These are phyloP conservation scores for Prenolepis imparis DNA, from an alignment of 2,888 invertebrate genomes.

Conservation along the genomic window DNA sequence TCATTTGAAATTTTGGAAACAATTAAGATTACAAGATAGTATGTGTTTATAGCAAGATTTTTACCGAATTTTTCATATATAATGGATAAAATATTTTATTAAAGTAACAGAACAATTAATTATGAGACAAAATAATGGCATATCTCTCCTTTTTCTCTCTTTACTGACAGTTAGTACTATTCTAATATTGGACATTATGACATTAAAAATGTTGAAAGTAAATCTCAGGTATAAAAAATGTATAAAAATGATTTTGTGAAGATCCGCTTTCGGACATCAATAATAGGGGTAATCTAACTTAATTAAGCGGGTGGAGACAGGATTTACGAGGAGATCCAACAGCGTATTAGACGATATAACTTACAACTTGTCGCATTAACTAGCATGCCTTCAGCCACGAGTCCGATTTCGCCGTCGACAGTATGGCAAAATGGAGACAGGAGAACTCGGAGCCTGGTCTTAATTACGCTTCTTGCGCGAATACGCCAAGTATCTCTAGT, in stretches of 20 bases:
- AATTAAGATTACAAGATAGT: neutral
- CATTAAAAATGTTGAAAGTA: neutral
- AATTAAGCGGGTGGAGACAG: constrained; percentile 30
- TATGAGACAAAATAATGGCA: neutral
- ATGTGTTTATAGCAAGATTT: neutral
- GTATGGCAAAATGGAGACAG: constrained; percentile 63
- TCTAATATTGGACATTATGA: neutral
- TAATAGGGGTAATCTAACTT: constrained; percentile 29
- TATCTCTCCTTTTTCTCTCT: neutral
- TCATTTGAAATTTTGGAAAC: neutral
- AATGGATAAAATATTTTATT: neutral
- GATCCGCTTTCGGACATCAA: neutral
- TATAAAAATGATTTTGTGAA: neutral
- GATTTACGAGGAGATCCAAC: constrained; percentile 43
- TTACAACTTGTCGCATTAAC: constrained; percentile 56
- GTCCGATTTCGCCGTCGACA: constrained; percentile 62
- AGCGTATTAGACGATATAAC: constrained; percentile 46
- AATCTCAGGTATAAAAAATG: neutral
- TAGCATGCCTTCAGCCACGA: constrained; percentile 46
- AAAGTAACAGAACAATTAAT: neutral
- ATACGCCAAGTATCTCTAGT: constrained; percentile 54
- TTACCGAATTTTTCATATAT: neutral
- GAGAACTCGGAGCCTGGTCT: constrained; percentile 68
- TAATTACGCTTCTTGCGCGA: constrained; percentile 78
- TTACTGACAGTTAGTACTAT: neutral